Percentiles rank a stretch among this genome's conserved stretches.
Evolutionary conservation across 2,113 vertebrate genomes (phyloP).

Genomic region (Cyphomyrus discorhynchus): DNA sequence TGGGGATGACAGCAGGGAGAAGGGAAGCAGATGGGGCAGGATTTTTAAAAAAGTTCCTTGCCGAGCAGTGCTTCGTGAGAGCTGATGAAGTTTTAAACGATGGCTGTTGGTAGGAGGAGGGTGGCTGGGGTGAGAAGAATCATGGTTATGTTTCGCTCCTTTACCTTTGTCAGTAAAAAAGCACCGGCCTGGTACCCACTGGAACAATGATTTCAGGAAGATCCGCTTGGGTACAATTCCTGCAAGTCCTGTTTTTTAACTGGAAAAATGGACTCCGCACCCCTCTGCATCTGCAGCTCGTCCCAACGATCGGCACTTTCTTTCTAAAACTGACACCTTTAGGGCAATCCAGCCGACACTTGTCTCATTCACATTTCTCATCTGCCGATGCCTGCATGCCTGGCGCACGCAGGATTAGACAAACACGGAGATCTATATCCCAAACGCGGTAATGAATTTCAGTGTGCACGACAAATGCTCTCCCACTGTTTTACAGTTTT

Average conservation of each 20-base stretch:
- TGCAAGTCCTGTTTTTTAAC: neutral
- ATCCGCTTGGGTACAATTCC: no score
- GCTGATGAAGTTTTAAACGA: constrained; percentile 1
- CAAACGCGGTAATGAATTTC: neutral
- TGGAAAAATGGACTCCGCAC: neutral
- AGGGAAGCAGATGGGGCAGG: neutral
- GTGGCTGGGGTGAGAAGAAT: neutral
- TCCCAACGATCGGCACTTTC: neutral
- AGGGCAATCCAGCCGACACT: neutral
- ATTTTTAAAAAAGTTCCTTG: neutral
- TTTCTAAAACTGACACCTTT: neutral
- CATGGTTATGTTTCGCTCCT: neutral
- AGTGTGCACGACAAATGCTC: neutral
- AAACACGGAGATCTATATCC: neutral
- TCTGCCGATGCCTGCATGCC: neutral
- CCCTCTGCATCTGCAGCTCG: neutral
- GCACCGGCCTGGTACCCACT: neutral
- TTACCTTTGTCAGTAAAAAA: neutral
- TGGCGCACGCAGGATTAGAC: neutral
- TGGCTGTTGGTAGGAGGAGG: neutral
- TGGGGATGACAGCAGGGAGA: neutral
- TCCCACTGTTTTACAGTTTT: neutral
- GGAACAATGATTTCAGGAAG: neutral
- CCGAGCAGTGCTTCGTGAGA: neutral
- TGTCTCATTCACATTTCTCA: neutral